Conservation (phyloP, 2,797 vertebrate genomes). For the Coluber constrictor region DNA sequence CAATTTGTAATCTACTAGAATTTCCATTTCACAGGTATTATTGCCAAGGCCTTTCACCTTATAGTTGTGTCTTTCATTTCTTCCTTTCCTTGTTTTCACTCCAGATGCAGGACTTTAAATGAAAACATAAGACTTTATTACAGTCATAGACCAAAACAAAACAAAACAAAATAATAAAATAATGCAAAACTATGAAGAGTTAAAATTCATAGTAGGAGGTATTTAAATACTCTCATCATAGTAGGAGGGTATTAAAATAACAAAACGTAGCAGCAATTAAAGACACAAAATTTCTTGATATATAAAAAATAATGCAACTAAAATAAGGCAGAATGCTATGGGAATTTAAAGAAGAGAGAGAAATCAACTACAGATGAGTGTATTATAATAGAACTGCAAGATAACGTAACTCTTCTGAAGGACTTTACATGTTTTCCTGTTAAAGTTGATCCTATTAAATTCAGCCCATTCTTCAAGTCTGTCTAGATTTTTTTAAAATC, state of each 20-base stretch:
- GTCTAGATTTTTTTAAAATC: not conserved
- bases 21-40: not conserved
- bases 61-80: not conserved
- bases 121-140: not conserved
- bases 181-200: not conserved
- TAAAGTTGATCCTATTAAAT: not conserved
- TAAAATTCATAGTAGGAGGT: not conserved
- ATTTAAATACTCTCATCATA: not conserved
- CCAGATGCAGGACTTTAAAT: not conserved
- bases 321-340: not conserved
- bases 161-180: not conserved
- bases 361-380: not conserved
- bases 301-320: not conserved
- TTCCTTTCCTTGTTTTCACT: not conserved
- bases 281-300: not conserved
- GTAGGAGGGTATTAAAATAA: not conserved
- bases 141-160: not conserved
- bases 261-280: not conserved
- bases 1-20: not conserved
- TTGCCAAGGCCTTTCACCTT: not conserved
- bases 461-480: not conserved
- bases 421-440: not conserved
- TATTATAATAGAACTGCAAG: not conserved
- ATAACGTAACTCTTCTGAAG: not conserved
- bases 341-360: not conserved